Base-by-base conservation (phyloP, 2,797 vertebrate genomes). In the Sylvilagus floridanus region DNA sequence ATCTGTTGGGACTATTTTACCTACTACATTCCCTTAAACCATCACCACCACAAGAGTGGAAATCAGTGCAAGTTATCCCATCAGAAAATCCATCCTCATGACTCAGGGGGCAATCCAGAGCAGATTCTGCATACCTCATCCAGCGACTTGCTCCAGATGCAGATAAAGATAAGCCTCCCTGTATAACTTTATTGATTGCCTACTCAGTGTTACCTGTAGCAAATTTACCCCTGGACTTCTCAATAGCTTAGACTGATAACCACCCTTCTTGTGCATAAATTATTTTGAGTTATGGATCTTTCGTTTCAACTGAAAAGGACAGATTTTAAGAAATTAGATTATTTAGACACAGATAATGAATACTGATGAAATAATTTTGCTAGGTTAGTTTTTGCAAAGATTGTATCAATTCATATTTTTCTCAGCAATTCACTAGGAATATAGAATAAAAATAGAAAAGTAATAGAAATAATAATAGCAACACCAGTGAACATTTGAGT, bases 271-370 rank as follows among this genome's bases (percentile, higher is more conserved):
- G 19, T 60, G 5, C 0, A 65, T 81, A 85, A 83, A 83, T 78
- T 85, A 63, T 35, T 85, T 62, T 84, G 60, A 90, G 71, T 83
- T 63, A 3, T 63, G n/a, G 35, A 82, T 52, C 11, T 76, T 52
- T 92, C 35, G 52, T 79, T 95, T 93, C 35, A 85, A 21, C 3
- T 5, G n/a, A 91, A 86, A 11, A 4, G 24, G 28, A 54, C 0
- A 66, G 47, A 81, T 66, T 82, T 47, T 77, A 85, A 78, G 35
- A 92, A 76, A 92, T 77, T 26, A 90, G 8, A 78, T 90, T 78
- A 82, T 73, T 95, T 86, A 85, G 17, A 91, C 28, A 72, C 19
- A 91, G 5, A n/a, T 76, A 52, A 82, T 65, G 35, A 93, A 82
- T 11, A 24, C 37, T 42, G 54, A 88, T 12, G 52, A 69, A 84